These are phyloP conservation scores for Camponotus fellah DNA, from an alignment of 2,888 invertebrate genomes.

Conservation along the genomic window DNA sequence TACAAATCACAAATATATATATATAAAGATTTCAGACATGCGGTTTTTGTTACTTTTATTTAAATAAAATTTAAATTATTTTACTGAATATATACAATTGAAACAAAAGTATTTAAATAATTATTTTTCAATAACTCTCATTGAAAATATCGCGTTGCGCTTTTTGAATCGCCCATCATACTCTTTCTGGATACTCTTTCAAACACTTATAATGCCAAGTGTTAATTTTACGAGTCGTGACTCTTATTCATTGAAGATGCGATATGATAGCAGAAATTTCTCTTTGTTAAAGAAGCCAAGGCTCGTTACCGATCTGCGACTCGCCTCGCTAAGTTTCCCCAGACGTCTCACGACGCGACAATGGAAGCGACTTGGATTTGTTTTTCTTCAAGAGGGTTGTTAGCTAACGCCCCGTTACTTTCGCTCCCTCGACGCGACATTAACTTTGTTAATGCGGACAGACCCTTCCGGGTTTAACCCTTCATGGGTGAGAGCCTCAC, in stretches of 20 bases:
- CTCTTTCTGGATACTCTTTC: not conserved
- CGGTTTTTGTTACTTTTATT: not conserved
- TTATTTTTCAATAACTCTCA: not conserved
- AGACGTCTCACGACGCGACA: slow-evolving; percentile 51
- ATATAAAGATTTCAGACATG: not conserved
- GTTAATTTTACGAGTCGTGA: not conserved
- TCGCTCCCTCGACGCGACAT: slow-evolving; percentile 55
- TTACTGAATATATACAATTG: not conserved
- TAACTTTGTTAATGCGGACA: slow-evolving; percentile 63
- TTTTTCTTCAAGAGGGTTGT: slow-evolving; percentile 39
- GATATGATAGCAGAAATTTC: slow-evolving; percentile 12
- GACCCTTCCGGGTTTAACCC: slow-evolving; percentile 46
- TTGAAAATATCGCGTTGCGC: not conserved
- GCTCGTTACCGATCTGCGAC: slow-evolving; percentile 62
- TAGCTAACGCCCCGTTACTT: slow-evolving; percentile 54
- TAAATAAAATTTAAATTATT: not conserved
- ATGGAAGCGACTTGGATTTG: slow-evolving; percentile 35
- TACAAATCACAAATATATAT: not conserved
- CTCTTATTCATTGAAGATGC: not conserved
- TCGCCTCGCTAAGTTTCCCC: slow-evolving; percentile 53
- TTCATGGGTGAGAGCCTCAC: slow-evolving; percentile 37
- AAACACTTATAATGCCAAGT: not conserved
- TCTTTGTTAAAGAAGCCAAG: slow-evolving; percentile 64
- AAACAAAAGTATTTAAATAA: not conserved
- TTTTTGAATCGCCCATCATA: not conserved